Conservation (phyloP, 2,797 vertebrate species). For the Gymnopithys bicolor region DNA sequence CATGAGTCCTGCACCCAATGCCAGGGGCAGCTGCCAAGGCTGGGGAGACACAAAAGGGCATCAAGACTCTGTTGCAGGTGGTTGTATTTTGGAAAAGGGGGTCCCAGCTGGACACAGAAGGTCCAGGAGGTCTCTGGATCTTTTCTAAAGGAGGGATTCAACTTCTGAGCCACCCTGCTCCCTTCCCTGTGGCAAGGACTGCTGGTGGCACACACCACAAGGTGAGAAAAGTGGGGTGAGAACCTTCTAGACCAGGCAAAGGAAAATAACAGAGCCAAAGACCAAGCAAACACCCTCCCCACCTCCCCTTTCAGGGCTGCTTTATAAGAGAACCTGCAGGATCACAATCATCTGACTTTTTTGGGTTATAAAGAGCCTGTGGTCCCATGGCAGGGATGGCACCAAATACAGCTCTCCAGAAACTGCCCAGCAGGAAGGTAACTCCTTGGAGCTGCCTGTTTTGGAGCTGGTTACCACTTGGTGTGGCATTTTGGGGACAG, state of each 20-base stretch:
- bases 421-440: not conserved
- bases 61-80: not conserved
- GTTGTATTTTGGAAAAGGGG: not conserved
- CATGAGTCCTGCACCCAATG: not conserved
- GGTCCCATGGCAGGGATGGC: not conserved
- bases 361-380: fast-evolving
- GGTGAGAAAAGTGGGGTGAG: fast-evolving
- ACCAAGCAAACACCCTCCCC: not conserved
- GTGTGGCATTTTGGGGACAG: not conserved
- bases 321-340: not conserved
- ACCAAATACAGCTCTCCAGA: not conserved
- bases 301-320: not conserved
- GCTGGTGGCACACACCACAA: not conserved
- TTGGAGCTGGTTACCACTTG: fast-evolving
- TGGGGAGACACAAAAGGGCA: fast-evolving
- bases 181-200: not conserved
- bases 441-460: not conserved
- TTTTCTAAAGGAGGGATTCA: not conserved
- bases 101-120: not conserved
- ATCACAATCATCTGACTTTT: not conserved
- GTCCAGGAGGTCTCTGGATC: not conserved
- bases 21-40: not conserved
- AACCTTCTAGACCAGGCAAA: not conserved
- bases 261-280: not conserved
- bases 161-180: not conserved